Evolutionary conservation across 2,888 invertebrate species (phyloP), one percentile per base, ranked within the genome.

Genomic region (Calameuta filiformis): DNA sequence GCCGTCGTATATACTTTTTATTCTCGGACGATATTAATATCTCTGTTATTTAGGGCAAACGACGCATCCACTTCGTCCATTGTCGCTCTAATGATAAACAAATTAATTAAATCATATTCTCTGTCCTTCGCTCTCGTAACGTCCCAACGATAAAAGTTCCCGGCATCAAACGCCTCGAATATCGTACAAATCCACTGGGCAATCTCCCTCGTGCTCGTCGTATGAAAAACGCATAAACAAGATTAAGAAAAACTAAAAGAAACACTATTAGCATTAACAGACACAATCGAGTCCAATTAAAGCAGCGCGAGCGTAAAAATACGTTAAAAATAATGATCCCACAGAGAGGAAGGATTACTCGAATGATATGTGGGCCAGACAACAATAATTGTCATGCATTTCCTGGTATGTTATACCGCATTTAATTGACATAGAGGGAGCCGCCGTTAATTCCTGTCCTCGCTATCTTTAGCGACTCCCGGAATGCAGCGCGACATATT

Each of bases 351-450:
- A 56, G 56, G 56, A 56, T 56, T 23, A 23, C 56, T 56, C 56
- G 23, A 23, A 56, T 15, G 23, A 56, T 56, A 56, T 89, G 85
- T 89, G 87, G 88, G 88, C 87, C 89, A 89, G 89, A 89, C 88
- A 84, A 84, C 83, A 88, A 89, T 88, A 88, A 89, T 88, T 88
- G 87, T 89, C 88, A 82, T 85, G 84, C 87, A 80, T 89, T 89
- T 89, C 89, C 89, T 89, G 89, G 88, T 88, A 86, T 86, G 84
- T 86, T 87, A 86, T 82, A 85, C 79, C 79, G 80, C 81, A 81
- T 85, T 84, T 88, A 88, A 89, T 89, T 88, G 89, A 86, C 85
- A 86, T 85, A 88, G 84, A 86, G 82, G 30, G 81, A 81, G 85
- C 87, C 88, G 88, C 83, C 84, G 76, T 81, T 84, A 85, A 86